These are phyloP conservation scores for Cyclina sinensis DNA, from an alignment of 1,140 invertebrate genomes.

Conservation along the genomic window DNA sequence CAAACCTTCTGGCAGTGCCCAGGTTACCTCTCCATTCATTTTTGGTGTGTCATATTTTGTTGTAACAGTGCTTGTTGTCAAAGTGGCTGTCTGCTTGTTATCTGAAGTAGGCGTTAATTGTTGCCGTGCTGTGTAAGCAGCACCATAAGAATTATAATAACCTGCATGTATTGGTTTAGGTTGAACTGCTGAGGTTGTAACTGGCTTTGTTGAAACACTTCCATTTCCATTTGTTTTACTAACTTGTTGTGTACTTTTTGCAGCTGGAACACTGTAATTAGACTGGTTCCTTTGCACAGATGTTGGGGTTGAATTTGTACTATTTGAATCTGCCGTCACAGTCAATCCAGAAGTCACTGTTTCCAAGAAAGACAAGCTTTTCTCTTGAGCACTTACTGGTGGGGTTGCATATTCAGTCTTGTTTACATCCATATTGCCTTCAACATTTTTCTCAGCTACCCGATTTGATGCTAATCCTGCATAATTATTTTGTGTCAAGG, in stretches of 20 bases:
- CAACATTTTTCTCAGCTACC: not conserved
- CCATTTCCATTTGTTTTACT: conserved; percentile 3
- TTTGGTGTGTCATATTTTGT: not conserved
- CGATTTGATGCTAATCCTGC: too few species aligned
- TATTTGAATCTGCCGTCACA: not conserved
- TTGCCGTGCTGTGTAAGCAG: conserved; percentile 46
- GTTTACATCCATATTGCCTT: conserved; percentile 28
- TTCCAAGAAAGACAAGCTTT: conserved; percentile 51
- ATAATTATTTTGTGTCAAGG: not conserved
- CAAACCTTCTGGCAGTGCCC: not conserved
- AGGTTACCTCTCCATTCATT: conserved; percentile 6
- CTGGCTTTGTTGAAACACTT: not conserved
- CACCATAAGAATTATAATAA: conserved; percentile 60
- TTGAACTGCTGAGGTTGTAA: not conserved
- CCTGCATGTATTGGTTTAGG: conserved; percentile 24
- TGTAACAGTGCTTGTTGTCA: not conserved
- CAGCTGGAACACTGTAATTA: not conserved
- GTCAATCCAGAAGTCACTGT: conserved; percentile 50
- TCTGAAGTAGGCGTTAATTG: not conserved
- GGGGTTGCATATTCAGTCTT: not conserved
- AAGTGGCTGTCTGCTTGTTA: conserved; percentile 3
- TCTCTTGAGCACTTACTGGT: conserved; percentile 25
- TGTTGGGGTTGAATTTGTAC: not conserved
- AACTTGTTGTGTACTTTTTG: not conserved
- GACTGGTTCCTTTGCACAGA: conserved; percentile 5